Percentiles rank a stretch among this genome's conserved stretches.
Evolutionary conservation across 1,140 invertebrate species (phyloP).

Genomic region (Cyclina sinensis): DNA sequence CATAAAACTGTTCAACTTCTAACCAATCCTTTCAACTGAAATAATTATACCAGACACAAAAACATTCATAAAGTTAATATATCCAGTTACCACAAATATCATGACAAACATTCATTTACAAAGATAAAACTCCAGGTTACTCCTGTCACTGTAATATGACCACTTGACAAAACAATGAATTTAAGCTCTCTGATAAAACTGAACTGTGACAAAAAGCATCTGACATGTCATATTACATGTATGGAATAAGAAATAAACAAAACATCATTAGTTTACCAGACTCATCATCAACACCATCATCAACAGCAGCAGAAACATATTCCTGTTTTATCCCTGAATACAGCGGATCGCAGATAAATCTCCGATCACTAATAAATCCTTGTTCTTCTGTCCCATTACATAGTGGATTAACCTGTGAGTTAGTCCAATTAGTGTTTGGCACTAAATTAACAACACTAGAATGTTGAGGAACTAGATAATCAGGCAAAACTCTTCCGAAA

Average conservation of each 20-base stretch:
- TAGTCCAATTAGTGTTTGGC: neutral
- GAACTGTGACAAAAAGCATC: too few species aligned
- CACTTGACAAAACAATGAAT: too few species aligned
- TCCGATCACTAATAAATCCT: neutral
- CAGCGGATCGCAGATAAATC: neutral
- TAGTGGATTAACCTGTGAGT: neutral
- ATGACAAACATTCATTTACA: neutral
- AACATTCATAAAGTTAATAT: too few species aligned
- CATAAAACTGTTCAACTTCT: neutral
- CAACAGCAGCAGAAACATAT: neutral
- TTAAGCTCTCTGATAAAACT: too few species aligned
- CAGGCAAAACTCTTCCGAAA: neutral
- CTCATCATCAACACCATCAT: neutral
- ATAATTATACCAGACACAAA: too few species aligned
- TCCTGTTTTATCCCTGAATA: conserved; percentile 11
- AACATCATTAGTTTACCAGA: neutral
- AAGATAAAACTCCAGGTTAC: neutral
- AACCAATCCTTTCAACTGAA: neutral
- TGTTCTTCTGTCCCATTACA: neutral
- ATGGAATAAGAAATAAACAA: too few species aligned
- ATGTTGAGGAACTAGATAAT: neutral
- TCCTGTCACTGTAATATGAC: neutral
- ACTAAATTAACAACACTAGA: neutral
- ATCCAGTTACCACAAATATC: conserved; percentile 10
- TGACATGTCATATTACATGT: too few species aligned